Evolutionary conservation across 2,797 vertebrate genomes (phyloP), one percentile per base, ranked within the genome.

Genomic region (Buceros bicornis): DNA sequence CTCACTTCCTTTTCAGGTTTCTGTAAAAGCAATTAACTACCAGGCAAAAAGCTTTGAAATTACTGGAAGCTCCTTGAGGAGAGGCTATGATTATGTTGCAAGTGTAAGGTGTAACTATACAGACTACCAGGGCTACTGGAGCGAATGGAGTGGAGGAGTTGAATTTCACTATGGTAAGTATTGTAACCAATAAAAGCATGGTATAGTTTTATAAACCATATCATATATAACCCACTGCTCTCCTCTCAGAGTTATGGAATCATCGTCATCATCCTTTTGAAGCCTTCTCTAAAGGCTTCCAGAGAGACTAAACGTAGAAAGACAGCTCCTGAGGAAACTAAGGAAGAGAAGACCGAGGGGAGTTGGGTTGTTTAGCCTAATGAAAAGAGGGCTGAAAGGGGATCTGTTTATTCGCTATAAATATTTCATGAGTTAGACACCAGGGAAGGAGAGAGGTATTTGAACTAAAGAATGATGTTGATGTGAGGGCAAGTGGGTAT

Each of bases 71-170:
- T 62, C 60, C 33, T 92, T 98, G 26, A 88, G 8, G 25, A 60
- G 79, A 8, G 96, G 95, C 6, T 85, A 82, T 7, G 42, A 22
- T 76, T 98, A 98, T 0, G 1, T 56, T 3, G 97, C 82, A 2
- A 96, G 51, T 6, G 82, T 98, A 35, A 96, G 87, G 67, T 93
- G 97, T 40, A 78, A 28, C n/a, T 91, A 95, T 2, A 18, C 7
- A 7, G 24, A 76, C 4, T 96, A 95, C 37, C 11, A 31, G 0
- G 26, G 83, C 43, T 54, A 29, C 28, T 98, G 98, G 98, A 98
- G 98, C 2, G 97, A 98, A 16, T 98, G 98, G 98, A 98, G 98
- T 48, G 67, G 62, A 35, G 70, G 67, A 22, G n/a, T 33, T 76
- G 67, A 48, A 22, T 98, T 97, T 97, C 22, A 16, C 31, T 94